Percentiles rank a stretch among this genome's conserved stretches.
Conservation (phyloP, 2,888 invertebrate genomes). For the Ichneumoninae sp. region DNA sequence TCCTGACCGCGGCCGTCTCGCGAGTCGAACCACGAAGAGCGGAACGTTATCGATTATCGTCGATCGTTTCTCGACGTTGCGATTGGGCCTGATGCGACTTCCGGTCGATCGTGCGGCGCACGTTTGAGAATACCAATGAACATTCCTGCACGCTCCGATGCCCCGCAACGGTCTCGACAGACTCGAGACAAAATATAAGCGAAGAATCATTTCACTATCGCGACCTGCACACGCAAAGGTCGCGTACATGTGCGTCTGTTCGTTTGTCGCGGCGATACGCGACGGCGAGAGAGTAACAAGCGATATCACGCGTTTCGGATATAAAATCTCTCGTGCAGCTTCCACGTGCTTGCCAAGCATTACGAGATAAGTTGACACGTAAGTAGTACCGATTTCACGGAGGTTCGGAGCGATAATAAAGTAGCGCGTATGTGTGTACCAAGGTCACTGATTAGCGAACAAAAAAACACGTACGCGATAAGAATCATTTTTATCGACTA, state of each 20-base stretch:
- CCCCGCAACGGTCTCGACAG: background rate
- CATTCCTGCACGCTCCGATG: background rate
- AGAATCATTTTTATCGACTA: background rate
- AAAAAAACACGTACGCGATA: background rate
- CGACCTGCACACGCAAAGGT: background rate
- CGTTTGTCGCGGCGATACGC: background rate
- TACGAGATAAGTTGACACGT: constrained; percentile 23
- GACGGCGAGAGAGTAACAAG: constrained; percentile 17
- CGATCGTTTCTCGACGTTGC: background rate
- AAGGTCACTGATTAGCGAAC: background rate
- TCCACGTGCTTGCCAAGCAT: constrained; percentile 34
- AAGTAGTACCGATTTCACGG: background rate
- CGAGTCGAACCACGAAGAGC: too few relatives aligned
- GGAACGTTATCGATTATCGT: background rate
- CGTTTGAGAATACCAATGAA: background rate
- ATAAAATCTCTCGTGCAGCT: background rate
- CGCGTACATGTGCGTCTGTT: background rate
- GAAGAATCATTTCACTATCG: background rate
- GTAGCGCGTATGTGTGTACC: background rate
- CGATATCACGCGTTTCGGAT: background rate
- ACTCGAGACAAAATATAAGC: constrained; percentile 1
- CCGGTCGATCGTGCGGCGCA: background rate
- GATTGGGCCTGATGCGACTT: background rate
- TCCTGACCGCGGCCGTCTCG: too few relatives aligned
- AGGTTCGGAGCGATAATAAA: constrained; percentile 11